These are phyloP conservation scores for Luidia sarsii DNA, from an alignment of 53 echinoderm and acorn worm species.

Conservation along the genomic window DNA sequence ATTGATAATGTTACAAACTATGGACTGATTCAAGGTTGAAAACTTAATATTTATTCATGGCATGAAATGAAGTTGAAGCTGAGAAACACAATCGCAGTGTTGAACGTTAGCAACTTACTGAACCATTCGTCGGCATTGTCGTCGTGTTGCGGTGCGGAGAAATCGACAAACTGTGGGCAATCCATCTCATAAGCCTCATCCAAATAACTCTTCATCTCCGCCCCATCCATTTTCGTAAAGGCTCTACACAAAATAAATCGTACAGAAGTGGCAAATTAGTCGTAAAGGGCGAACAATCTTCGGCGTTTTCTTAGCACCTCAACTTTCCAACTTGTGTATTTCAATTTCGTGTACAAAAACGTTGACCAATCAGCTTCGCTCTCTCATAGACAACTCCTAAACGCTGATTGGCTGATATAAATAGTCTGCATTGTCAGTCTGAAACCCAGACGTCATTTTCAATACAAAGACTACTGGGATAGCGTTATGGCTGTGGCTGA, in stretches of 20 bases:
- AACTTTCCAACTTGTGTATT: too few relatives aligned
- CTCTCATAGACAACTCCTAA: slow-evolving; percentile 13
- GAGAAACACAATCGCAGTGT: too few relatives aligned
- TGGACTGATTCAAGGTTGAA: too few relatives aligned
- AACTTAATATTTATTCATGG: too few relatives aligned
- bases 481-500: too few relatives aligned
- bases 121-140: slow-evolving; percentile 85
- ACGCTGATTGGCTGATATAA: slow-evolving; percentile 33
- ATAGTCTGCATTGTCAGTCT: background rate
- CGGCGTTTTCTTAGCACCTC: too few relatives aligned
- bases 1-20: too few relatives aligned
- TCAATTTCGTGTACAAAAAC: slow-evolving; percentile 38
- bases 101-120: slow-evolving; percentile 51
- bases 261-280: background rate
- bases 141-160: slow-evolving; percentile 57
- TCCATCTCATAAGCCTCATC: slow-evolving; percentile 72
- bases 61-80: too few relatives aligned
- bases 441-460: background rate
- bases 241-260: background rate
- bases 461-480: background rate
- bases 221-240: background rate
- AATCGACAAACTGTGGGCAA: slow-evolving; percentile 85
- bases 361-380: slow-evolving; percentile 38
- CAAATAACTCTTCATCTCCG: slow-evolving; percentile 2
- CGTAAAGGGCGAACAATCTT: too few relatives aligned